A percentile compares a stretch with the other conserved stretches of the same genome.
Evolutionary conservation across 2,113 vertebrate genomes (phyloP).

Genomic region (Machaerirhynchus nigripectus): DNA sequence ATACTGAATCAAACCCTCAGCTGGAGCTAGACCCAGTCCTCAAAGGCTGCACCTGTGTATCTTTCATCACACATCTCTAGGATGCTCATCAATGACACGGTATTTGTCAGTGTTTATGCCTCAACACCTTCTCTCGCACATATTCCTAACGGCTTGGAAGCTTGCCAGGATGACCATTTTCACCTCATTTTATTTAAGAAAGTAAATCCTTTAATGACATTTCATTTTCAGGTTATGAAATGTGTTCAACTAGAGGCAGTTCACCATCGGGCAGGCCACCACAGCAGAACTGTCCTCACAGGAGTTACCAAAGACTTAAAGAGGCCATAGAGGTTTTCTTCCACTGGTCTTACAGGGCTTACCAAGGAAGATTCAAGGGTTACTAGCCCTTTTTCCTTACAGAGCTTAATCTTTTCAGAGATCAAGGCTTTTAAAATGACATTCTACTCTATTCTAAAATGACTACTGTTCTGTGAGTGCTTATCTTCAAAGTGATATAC

Average conservation of each 20-base stretch:
- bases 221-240: background rate
- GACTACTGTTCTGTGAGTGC: background rate
- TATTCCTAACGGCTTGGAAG: background rate
- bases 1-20: background rate
- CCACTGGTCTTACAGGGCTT: background rate
- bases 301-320: background rate
- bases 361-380: background rate
- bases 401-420: background rate
- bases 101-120: background rate
- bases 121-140: background rate
- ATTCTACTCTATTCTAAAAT: background rate
- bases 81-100: background rate
- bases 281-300: background rate
- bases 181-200: background rate
- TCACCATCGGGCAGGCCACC: background rate
- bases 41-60: background rate
- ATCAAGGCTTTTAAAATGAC: background rate
- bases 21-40: background rate
- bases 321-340: background rate
- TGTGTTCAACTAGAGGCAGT: background rate
- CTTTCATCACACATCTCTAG: background rate
- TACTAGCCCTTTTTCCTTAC: background rate
- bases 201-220: background rate
- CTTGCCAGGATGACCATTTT: background rate
- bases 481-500: background rate